phyloP scores from a whole-genome alignment of 2,113 vertebrate genomes.

The Aegithalos caudatus region DNA sequence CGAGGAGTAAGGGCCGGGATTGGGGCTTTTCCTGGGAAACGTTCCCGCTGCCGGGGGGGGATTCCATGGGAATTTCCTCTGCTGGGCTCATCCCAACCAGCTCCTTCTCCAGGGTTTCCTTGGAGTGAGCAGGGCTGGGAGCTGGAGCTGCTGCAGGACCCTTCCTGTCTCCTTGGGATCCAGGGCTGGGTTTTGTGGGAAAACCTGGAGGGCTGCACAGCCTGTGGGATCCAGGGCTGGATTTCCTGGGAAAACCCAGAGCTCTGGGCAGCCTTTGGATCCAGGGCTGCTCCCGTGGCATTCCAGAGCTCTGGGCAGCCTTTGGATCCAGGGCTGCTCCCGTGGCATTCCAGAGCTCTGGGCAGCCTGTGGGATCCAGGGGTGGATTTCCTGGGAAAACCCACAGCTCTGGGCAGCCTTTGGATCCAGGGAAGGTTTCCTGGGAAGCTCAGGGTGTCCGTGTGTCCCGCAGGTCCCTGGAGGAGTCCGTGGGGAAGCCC shows the following conservation, averaged over 20 bases:
- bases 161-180: not conserved
- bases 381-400: too few relatives aligned
- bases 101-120: not conserved
- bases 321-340: too few relatives aligned
- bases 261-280: too few relatives aligned
- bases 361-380: too few relatives aligned
- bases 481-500: slow-evolving; percentile 93
- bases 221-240: too few relatives aligned
- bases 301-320: too few relatives aligned
- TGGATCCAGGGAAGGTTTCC: too few relatives aligned
- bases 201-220: too few relatives aligned
- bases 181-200: not conserved
- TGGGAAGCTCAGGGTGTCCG: not conserved
- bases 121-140: not conserved
- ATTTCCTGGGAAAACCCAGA: too few relatives aligned
- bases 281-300: too few relatives aligned
- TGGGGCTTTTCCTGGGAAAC: not conserved
- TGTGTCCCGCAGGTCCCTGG: slow-evolving; percentile 82
- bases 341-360: too few relatives aligned
- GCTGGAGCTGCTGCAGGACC: not conserved
- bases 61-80: not conserved
- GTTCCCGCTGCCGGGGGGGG: fast-evolving
- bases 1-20: slow-evolving; percentile 80
- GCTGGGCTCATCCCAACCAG: fast-evolving
- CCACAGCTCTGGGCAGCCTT: too few relatives aligned